Evolutionary conservation across 2,113 vertebrate genomes (phyloP), one percentile per base, ranked within the genome.

Genomic region (Eolophus roseicapilla): DNA sequence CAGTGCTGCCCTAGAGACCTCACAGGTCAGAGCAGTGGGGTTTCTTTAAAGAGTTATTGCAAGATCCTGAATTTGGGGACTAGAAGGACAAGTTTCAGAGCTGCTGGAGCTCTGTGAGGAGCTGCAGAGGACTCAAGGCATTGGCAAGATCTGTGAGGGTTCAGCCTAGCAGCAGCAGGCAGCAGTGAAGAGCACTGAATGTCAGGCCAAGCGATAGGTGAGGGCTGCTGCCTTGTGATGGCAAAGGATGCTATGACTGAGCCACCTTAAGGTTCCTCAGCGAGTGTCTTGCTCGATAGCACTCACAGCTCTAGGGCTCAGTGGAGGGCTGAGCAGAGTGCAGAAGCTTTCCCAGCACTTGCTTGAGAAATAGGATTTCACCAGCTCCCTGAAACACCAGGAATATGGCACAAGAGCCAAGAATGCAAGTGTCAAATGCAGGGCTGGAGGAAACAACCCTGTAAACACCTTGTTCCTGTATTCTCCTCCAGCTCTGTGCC

Each of bases 391-490:
- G 19, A 47, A 59, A 33, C 2, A 35, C 1, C 82, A 70, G 59
- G 9, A 37, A 35, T 81, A 37, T 1, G 4, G 70, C 81, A 46
- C 25, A 81, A 80, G 68, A 94, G 74, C 78, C 76, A 90, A 81
- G 73, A 74, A 63, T 2, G 6, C 37, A 88, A 90, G 31, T 47
- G 82, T 63, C 92, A 90, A 55, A 57, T 0, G 23, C 68, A 59
- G 65, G 71, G 78, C 70, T 67, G 86, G 86, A 96, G 94, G 96
- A 95, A 96, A 92, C 17, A 6, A 55, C 67, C 70, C 23, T 17
- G 47, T 94, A 77, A 96, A 95, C 83, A 96, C 90, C 86, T 93
- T 35, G 76, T 93, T 95, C 95, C 93, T 94, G 88, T 24, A 5
- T 62, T 77, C 62, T 78, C 50, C 80, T 96, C 80, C 95, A 90